These are phyloP conservation scores for Peucedramus taeniatus DNA, from an alignment of 2,113 vertebrate genomes.

Conservation along the genomic window DNA sequence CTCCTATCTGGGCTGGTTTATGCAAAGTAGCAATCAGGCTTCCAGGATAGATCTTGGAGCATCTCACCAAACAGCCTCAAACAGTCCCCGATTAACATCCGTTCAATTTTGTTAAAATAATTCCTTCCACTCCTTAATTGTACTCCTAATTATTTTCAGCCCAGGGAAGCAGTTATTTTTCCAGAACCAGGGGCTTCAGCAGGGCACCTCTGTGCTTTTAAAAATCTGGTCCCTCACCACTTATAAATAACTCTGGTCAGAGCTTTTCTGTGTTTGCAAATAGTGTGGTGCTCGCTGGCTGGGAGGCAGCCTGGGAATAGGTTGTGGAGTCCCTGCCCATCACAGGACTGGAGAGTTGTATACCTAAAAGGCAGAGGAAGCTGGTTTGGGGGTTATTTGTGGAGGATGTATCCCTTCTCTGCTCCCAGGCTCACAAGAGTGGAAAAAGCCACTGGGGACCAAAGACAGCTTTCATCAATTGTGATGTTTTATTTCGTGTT, in stretches of 20 bases:
- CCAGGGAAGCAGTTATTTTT: background rate
- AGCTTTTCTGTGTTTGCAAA: background rate
- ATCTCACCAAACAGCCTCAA: background rate
- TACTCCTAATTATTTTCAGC: background rate
- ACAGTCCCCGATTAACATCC: background rate
- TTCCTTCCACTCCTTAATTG: background rate
- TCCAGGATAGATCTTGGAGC: background rate
- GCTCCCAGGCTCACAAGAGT: constrained; percentile 38
- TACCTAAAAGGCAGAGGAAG: constrained; percentile 35
- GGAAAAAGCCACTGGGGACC: constrained; percentile 17
- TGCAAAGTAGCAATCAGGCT: background rate
- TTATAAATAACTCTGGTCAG: constrained; percentile 2
- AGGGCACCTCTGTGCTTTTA: background rate
- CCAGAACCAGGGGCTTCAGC: background rate
- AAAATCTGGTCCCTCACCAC: background rate
- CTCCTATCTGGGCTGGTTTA: background rate
- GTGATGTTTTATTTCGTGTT: constrained; percentile 61
- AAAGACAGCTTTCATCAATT: constrained; percentile 58
- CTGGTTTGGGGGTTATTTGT: background rate
- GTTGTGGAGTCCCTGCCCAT: background rate
- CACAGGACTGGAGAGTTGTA: background rate
- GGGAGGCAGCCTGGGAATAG: background rate
- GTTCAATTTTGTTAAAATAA: background rate
- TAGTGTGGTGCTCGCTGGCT: background rate
- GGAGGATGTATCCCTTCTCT: background rate